These are phyloP conservation scores for Furnarius figulus DNA, from an alignment of 2,113 vertebrate species.

Conservation along the genomic window DNA sequence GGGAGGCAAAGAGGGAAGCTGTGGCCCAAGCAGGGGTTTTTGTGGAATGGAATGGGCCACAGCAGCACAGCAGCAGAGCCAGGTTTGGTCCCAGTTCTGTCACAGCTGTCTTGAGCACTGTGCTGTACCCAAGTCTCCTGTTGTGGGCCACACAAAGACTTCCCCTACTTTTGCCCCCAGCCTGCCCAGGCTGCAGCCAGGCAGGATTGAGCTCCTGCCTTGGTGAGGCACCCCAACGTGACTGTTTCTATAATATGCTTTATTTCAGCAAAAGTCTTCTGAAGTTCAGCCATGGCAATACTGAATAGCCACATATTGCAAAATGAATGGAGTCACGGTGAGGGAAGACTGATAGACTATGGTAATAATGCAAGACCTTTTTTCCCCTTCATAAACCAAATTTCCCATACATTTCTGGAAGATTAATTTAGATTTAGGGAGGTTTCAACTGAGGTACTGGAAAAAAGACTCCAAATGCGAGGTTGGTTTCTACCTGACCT, in stretches of 20 bases:
- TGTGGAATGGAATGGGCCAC: neutral
- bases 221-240: fast-evolving
- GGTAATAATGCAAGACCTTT: slow-evolving; percentile 29
- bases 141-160: neutral
- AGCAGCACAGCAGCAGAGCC: neutral
- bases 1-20: neutral
- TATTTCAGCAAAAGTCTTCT: neutral
- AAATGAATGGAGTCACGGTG: neutral
- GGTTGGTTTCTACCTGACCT: slow-evolving; percentile 46
- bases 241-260: neutral
- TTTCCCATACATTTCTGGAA: slow-evolving; percentile 43
- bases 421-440: slow-evolving; percentile 48
- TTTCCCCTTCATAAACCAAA: slow-evolving; percentile 51
- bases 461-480: slow-evolving; percentile 41
- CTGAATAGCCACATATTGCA: neutral
- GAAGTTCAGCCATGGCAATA: neutral
- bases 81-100: neutral
- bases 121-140: neutral
- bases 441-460: neutral
- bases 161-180: neutral
- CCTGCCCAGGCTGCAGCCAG: neutral
- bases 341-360: slow-evolving; percentile 9
- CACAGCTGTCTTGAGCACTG: neutral
- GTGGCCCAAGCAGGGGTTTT: neutral
- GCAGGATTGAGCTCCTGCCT: neutral